Percentiles rank a stretch among this genome's conserved stretches.
These are phyloP conservation scores for Platypus cylindrus DNA, from an alignment of 2,888 invertebrate species.

Conservation along the genomic window DNA sequence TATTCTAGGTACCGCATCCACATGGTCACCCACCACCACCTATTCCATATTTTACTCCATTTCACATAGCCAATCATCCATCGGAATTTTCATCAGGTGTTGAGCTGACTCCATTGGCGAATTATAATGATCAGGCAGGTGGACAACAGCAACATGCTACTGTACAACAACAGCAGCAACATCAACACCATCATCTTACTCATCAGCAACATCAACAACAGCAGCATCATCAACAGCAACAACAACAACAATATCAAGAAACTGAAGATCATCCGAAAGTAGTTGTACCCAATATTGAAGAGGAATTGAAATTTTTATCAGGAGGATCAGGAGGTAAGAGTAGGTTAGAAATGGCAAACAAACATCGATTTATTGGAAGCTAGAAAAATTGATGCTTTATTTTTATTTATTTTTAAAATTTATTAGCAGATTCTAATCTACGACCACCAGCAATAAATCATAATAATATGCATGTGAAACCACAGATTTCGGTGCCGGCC, in stretches of 20 bases:
- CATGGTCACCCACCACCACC: slow-evolving; percentile 46
- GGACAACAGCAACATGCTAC: slow-evolving; percentile 34
- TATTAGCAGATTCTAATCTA: slow-evolving; percentile 20
- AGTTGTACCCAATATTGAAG: slow-evolving; percentile 79
- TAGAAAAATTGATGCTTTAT: too few relatives aligned
- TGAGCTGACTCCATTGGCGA: slow-evolving; percentile 49
- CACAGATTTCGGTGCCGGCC: slow-evolving; percentile 39
- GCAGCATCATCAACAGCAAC: slow-evolving; percentile 20
- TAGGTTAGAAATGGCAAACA: too few relatives aligned
- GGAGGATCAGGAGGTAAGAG: too few relatives aligned
- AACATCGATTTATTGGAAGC: too few relatives aligned
- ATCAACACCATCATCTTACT: slow-evolving; percentile 18
- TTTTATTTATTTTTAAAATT: too few relatives aligned
- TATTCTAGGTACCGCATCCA: slow-evolving; percentile 41
- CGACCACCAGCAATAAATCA: slow-evolving; percentile 17
- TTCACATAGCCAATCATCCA: slow-evolving; percentile 46
- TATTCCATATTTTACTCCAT: slow-evolving; percentile 64
- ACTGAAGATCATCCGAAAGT: slow-evolving; percentile 67
- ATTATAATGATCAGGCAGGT: slow-evolving; percentile 45
- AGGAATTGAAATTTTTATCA: slow-evolving; percentile 71
- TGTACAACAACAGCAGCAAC: slow-evolving; percentile 25
- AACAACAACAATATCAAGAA: slow-evolving; percentile 24
- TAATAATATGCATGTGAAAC: slow-evolving; percentile 15
- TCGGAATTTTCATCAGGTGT: slow-evolving; percentile 42
- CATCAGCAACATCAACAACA: slow-evolving; percentile 22